A percentile compares a stretch with the other conserved stretches of the same genome.
Evolutionary conservation across 2,888 invertebrate genomes (phyloP).

Genomic region (Zaprionus obscuricornis): DNA sequence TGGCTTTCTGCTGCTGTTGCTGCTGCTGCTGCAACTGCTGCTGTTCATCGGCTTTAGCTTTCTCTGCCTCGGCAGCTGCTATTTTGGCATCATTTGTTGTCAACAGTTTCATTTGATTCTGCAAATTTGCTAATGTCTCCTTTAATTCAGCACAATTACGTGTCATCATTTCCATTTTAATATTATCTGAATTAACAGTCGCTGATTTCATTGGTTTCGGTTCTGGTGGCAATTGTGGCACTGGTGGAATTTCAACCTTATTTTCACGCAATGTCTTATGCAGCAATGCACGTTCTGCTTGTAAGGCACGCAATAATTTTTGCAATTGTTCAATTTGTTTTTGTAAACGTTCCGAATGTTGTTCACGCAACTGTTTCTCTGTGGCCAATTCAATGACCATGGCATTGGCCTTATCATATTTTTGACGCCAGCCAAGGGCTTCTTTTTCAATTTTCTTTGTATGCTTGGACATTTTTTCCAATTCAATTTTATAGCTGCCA

Average conservation of each 20-base stretch:
- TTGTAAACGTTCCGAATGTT: slow-evolving; percentile 86
- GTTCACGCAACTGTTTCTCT: slow-evolving; percentile 89
- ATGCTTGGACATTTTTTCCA: slow-evolving; percentile 91
- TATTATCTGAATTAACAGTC: slow-evolving; percentile 66
- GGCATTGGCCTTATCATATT: slow-evolving; percentile 92
- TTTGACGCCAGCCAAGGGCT: slow-evolving; percentile 91
- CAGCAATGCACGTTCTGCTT: slow-evolving; percentile 86
- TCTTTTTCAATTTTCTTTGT: slow-evolving; percentile 94
- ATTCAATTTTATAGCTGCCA: slow-evolving; percentile 76
- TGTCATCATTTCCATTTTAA: slow-evolving; percentile 86
- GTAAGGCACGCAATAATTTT: slow-evolving; percentile 91
- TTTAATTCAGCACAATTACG: slow-evolving; percentile 86
- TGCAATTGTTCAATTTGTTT: slow-evolving; percentile 89
- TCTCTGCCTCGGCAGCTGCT: slow-evolving; percentile 31
- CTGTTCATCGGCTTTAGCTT: slow-evolving; percentile 46
- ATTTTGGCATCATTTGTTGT: slow-evolving; percentile 62
- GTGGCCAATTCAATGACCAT: slow-evolving; percentile 90
- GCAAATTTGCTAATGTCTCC: slow-evolving; percentile 86
- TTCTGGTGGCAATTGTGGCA: slow-evolving; percentile 82
- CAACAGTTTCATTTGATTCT: slow-evolving; percentile 84
- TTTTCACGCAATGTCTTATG: slow-evolving; percentile 85
- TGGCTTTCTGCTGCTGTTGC: slow-evolving; percentile 32
- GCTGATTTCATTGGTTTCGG: slow-evolving; percentile 80
- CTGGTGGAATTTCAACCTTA: slow-evolving; percentile 85
- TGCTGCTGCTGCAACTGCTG: slow-evolving; percentile 21